Evolutionary conservation across 2,797 vertebrate genomes (phyloP).

Genomic region (Phalloptychus januarius): DNA sequence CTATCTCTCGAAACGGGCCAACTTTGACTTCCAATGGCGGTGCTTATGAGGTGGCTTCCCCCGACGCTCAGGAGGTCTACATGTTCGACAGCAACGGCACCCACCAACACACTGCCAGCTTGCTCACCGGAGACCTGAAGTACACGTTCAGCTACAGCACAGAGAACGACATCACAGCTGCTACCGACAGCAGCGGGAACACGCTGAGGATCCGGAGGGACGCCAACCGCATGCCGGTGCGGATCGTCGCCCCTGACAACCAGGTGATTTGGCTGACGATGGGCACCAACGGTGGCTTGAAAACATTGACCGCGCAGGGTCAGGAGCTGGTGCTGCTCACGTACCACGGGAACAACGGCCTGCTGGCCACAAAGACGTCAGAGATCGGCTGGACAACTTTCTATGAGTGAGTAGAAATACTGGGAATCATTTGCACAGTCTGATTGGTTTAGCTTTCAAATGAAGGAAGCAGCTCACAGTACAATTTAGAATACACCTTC

Average conservation of each 20-base stretch:
- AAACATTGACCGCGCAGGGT: constrained; percentile 94
- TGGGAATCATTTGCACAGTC: constrained; percentile 14
- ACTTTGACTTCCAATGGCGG: constrained; percentile 76
- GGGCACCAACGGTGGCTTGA: constrained; percentile 92
- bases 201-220: constrained; percentile 93
- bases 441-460: constrained; percentile 21
- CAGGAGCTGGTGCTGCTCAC: constrained; percentile 93
- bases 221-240: constrained; percentile 91
- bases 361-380: constrained; percentile 95
- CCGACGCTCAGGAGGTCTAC: constrained; percentile 94
- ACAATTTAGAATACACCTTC: constrained; percentile 31
- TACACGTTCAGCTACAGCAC: constrained; percentile 98
- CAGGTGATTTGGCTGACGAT: constrained; percentile 97
- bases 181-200: constrained; percentile 94
- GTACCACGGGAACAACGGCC: constrained; percentile 95
- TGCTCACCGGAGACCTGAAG: constrained; percentile 93
- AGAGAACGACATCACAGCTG: constrained; percentile 91
- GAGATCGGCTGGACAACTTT: constrained; percentile 98
- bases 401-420: constrained; percentile 90
- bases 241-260: constrained; percentile 95
- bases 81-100: constrained; percentile 95
- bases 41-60: constrained; percentile 88
- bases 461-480: constrained; percentile 19
- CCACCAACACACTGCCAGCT: constrained; percentile 92
- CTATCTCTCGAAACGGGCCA: constrained; percentile 89